Conservation (phyloP, 2,797 vertebrate species). For the Cirrhinus mrigala region DNA sequence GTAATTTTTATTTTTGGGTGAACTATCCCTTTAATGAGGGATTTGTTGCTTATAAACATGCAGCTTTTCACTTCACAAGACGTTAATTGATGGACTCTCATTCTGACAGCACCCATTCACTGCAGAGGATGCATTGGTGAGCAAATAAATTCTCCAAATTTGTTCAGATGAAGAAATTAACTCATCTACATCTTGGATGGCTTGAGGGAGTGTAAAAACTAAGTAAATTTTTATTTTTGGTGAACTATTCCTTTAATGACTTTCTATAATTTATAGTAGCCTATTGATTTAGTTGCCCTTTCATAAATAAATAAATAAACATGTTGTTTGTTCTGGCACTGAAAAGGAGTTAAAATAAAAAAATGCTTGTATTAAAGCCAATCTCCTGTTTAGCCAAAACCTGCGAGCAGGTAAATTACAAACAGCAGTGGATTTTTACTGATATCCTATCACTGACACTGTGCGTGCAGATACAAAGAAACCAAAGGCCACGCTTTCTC, state of each 20-base stretch:
- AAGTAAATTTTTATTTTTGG: neutral
- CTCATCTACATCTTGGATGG: neutral
- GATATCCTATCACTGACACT: constrained; percentile 73
- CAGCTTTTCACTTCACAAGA: neutral
- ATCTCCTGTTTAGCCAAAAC: constrained; percentile 68
- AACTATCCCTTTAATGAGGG: neutral
- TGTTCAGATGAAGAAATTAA: neutral
- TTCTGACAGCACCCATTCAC: neutral
- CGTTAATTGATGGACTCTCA: neutral
- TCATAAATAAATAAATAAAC: neutral
- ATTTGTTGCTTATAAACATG: neutral
- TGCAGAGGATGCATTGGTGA: neutral
- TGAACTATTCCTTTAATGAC: neutral
- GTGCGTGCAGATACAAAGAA: constrained; percentile 67
- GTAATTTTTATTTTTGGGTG: too few relatives aligned
- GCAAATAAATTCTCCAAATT: neutral
- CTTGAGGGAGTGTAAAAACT: neutral
- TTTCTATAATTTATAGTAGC: neutral
- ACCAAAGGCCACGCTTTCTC: constrained; percentile 52
- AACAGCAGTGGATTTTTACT: constrained; percentile 71
- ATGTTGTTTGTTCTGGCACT: neutral
- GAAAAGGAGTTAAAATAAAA: neutral
- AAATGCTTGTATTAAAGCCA: constrained; percentile 21
- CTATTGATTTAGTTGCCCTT: neutral
- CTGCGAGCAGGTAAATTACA: constrained; percentile 71